Conservation (phyloP, 2,113 vertebrate species). For the Gopherus flavomarginatus region DNA sequence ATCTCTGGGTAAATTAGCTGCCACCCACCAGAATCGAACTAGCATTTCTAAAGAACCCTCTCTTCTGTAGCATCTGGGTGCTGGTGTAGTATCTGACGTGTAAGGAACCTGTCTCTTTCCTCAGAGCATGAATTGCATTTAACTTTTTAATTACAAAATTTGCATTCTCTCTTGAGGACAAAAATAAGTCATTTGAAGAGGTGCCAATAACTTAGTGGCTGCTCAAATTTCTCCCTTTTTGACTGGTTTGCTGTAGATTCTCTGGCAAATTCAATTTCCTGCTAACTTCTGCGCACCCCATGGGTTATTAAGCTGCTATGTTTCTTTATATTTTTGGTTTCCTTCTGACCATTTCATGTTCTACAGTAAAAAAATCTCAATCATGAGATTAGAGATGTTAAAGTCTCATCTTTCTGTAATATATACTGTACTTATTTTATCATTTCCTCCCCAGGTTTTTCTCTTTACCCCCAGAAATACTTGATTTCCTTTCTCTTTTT, state of each 20-base stretch:
- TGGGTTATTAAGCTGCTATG: neutral
- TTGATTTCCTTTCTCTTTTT: no score
- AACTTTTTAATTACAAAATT: neutral
- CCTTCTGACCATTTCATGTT: neutral
- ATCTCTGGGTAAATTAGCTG: neutral
- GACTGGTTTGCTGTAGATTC: neutral
- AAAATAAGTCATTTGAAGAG: neutral
- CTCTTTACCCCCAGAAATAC: neutral
- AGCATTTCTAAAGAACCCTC: neutral
- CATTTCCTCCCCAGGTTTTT: neutral
- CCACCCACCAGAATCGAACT: fast-evolving
- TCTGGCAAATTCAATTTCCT: neutral
- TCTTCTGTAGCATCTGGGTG: neutral
- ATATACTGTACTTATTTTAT: neutral
- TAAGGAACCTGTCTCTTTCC: neutral
- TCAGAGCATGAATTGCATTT: neutral
- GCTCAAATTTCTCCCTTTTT: neutral
- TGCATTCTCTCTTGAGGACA: neutral
- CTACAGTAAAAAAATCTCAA: neutral
- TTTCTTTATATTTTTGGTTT: neutral
- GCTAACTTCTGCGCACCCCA: neutral
- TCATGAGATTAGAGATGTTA: neutral
- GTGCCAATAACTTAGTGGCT: neutral
- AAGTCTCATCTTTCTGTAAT: neutral
- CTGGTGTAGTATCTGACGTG: neutral